A percentile compares a stretch with the other conserved stretches of the same genome.
Evolutionary conservation across 2,797 vertebrate genomes (phyloP).

Genomic region (Sebastes steindachneri): DNA sequence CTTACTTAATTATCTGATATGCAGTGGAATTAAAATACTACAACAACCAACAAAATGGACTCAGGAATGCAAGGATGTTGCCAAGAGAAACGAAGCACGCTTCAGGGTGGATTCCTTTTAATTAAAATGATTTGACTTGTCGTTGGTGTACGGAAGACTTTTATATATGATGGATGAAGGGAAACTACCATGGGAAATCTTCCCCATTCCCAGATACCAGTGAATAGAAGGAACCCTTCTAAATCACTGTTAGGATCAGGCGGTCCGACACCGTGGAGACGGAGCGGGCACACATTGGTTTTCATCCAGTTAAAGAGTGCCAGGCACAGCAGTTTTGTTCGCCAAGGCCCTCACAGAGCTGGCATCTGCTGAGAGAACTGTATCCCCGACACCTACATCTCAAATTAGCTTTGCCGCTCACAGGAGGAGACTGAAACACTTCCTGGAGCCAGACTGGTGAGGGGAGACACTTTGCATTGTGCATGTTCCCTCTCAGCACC

Average conservation of each 20-base stretch:
- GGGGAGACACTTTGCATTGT: slow-evolving; percentile 38
- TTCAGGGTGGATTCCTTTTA: background rate
- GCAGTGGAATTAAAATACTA: background rate
- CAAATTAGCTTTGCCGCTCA: slow-evolving; percentile 53
- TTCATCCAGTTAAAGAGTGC: slow-evolving; percentile 23
- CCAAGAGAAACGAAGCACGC: background rate
- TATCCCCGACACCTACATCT: slow-evolving; percentile 45
- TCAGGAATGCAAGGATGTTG: background rate
- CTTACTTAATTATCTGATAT: background rate
- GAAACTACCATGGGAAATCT: background rate
- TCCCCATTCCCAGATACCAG: background rate
- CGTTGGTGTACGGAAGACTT: background rate
- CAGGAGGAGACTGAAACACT: slow-evolving; percentile 38
- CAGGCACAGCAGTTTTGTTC: slow-evolving; percentile 20
- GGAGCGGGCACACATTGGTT: slow-evolving; percentile 1
- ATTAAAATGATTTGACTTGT: background rate
- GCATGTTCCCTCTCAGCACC: slow-evolving; percentile 11
- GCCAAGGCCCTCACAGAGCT: slow-evolving; percentile 33
- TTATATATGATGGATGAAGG: background rate
- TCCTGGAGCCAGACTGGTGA: slow-evolving; percentile 43
- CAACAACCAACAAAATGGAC: background rate
- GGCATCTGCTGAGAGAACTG: slow-evolving; percentile 49
- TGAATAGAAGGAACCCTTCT: slow-evolving; percentile 1
- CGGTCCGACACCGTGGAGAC: slow-evolving; percentile 32
- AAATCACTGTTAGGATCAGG: background rate